phyloP scores from a whole-genome alignment of 2,888 invertebrate genomes.

The Sarcophaga carnaria region DNA sequence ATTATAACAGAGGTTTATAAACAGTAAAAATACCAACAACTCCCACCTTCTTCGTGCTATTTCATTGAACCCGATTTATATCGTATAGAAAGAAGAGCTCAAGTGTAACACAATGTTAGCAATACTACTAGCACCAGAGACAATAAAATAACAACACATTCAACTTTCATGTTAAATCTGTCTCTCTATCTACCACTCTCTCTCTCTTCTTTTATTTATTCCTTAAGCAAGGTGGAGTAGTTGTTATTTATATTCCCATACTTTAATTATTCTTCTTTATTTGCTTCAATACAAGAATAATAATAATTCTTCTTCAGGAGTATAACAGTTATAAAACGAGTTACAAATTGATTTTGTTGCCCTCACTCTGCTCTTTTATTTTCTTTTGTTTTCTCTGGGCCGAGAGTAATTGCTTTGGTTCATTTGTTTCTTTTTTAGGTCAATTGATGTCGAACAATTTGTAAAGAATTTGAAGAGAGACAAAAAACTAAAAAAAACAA shows the following conservation, averaged over 20 bases:
- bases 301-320: background rate
- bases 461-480: background rate
- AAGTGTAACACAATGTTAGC: slow-evolving; percentile 57
- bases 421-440: background rate
- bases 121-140: background rate
- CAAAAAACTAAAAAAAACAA: background rate
- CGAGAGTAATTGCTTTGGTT: slow-evolving; percentile 4
- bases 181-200: background rate
- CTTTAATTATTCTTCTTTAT: background rate
- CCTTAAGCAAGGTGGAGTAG: background rate
- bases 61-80: slow-evolving; percentile 64
- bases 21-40: slow-evolving; percentile 58
- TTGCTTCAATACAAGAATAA: background rate
- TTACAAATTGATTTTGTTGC: background rate
- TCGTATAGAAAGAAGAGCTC: slow-evolving; percentile 16
- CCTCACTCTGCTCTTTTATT: background rate
- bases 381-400: slow-evolving; percentile 10
- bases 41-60: slow-evolving; percentile 66
- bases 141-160: background rate
- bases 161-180: background rate
- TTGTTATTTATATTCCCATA: background rate
- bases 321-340: background rate
- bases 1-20: background rate
- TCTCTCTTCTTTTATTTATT: background rate
- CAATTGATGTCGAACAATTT: slow-evolving; percentile 19